Conservation (phyloP, 2,113 vertebrate species). For the Sarotherodon lohbergeri region DNA sequence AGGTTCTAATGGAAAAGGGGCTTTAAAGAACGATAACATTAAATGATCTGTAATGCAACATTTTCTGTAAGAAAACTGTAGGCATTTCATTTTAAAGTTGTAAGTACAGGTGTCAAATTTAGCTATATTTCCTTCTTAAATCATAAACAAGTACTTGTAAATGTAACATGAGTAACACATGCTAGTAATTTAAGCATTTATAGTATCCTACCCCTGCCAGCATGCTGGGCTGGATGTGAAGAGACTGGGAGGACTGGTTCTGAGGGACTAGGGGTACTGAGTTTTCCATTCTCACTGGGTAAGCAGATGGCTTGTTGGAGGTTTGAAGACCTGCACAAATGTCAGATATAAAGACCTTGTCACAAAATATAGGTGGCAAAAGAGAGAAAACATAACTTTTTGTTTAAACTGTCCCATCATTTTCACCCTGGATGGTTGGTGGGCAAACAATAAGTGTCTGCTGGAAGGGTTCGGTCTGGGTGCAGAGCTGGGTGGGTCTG, state of each 20-base stretch:
- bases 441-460: conserved; percentile 98
- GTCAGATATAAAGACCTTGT: neutral
- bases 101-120: neutral
- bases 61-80: neutral
- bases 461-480: conserved; percentile 93
- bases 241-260: conserved; percentile 87
- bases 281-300: conserved; percentile 95
- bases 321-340: conserved; percentile 82
- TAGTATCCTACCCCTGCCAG: conserved; percentile 84
- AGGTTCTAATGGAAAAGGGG: neutral
- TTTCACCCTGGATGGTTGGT: conserved; percentile 92
- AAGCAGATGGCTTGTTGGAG: conserved; percentile 87
- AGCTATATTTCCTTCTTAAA: neutral
- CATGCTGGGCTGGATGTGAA: conserved; percentile 94
- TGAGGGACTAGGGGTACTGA: conserved; percentile 91
- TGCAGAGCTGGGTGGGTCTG: conserved; percentile 89
- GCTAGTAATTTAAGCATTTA: neutral
- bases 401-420: neutral
- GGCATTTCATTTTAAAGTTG: neutral
- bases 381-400: neutral
- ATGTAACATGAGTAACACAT: neutral
- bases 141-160: neutral
- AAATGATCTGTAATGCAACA: neutral
- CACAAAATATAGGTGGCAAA: fast-evolving
- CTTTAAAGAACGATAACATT: neutral